A percentile compares a stretch with the other conserved stretches of the same genome.
Evolutionary conservation across 1,140 invertebrate species (phyloP).

Genomic region (Drosophila burlai): DNA sequence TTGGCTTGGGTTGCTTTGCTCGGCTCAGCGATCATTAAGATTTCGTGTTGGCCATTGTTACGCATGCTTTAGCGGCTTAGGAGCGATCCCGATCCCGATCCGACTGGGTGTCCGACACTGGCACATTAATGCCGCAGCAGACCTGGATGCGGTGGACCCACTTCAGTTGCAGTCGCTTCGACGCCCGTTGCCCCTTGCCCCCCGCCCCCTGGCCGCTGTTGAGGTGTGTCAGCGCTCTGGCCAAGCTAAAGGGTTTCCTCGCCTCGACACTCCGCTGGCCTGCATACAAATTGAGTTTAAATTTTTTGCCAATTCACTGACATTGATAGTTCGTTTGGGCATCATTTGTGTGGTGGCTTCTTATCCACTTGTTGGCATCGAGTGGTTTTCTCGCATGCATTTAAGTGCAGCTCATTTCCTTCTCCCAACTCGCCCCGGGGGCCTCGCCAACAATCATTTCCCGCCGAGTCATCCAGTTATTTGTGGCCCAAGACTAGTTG

Average conservation of each 20-base stretch:
- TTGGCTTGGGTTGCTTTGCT: slow-evolving; percentile 50
- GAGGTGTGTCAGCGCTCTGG: slow-evolving; percentile 69
- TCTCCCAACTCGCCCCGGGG: slow-evolving; percentile 62
- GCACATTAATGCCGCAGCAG: slow-evolving; percentile 76
- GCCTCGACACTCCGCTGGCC: slow-evolving; percentile 44
- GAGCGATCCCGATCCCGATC: slow-evolving; percentile 43
- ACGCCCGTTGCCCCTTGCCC: background rate
- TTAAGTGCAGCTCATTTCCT: slow-evolving; percentile 84
- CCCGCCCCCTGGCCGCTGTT: slow-evolving; percentile 26
- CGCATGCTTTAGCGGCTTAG: slow-evolving; percentile 78
- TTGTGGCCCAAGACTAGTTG: slow-evolving; percentile 61
- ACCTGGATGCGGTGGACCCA: slow-evolving; percentile 58
- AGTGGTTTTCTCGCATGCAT: slow-evolving; percentile 83
- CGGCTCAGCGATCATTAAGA: slow-evolving; percentile 77
- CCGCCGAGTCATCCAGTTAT: slow-evolving; percentile 72
- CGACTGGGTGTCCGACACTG: slow-evolving; percentile 64
- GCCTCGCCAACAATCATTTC: slow-evolving; percentile 49
- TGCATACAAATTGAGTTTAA: slow-evolving; percentile 85
- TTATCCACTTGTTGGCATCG: slow-evolving; percentile 85
- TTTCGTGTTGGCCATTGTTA: slow-evolving; percentile 76
- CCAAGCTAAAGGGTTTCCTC: slow-evolving; percentile 77
- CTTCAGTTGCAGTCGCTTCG: slow-evolving; percentile 55
- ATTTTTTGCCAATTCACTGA: slow-evolving; percentile 85
- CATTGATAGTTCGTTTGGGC: slow-evolving; percentile 85
- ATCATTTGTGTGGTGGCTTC: slow-evolving; percentile 84